Percentiles rank a stretch among this genome's conserved stretches.
Conservation (phyloP, 2,113 vertebrate genomes). For the Megaceryle maxima region DNA sequence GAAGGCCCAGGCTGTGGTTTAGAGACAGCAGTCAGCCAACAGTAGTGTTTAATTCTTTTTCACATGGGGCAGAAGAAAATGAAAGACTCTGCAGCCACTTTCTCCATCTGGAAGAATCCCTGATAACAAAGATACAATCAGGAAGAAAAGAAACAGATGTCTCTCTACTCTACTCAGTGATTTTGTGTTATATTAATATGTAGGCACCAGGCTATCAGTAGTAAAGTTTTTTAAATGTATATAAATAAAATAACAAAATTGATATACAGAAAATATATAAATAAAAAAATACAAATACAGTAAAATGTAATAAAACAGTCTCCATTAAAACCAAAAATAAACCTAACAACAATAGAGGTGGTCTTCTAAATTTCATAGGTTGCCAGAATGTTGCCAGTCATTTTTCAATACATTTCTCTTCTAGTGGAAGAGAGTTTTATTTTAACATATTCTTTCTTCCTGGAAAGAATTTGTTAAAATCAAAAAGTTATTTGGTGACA, state of each 20-base stretch:
- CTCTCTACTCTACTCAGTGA: neutral
- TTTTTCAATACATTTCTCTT: neutral
- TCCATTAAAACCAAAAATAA: neutral
- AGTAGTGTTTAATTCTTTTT: constrained; percentile 8
- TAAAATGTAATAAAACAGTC: neutral
- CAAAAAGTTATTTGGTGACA: neutral
- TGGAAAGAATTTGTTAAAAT: neutral
- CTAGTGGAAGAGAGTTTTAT: neutral
- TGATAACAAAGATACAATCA: neutral
- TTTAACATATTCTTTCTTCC: neutral
- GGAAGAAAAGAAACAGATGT: neutral
- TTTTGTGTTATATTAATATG: neutral
- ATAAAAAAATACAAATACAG: neutral
- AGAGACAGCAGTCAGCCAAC: neutral
- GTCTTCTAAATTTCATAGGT: neutral
- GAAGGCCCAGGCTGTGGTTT: neutral
- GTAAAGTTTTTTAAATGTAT: neutral
- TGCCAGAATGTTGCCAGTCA: neutral
- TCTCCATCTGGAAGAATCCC: neutral
- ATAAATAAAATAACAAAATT: neutral
- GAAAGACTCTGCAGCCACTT: neutral
- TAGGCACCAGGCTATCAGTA: neutral
- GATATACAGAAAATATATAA: no score
- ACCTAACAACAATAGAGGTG: neutral
- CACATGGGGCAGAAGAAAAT: neutral